Percentiles rank a stretch among this genome's conserved stretches.
These are phyloP conservation scores for Idris sp. DNA, from an alignment of 1,140 invertebrate species.

Conservation along the genomic window DNA sequence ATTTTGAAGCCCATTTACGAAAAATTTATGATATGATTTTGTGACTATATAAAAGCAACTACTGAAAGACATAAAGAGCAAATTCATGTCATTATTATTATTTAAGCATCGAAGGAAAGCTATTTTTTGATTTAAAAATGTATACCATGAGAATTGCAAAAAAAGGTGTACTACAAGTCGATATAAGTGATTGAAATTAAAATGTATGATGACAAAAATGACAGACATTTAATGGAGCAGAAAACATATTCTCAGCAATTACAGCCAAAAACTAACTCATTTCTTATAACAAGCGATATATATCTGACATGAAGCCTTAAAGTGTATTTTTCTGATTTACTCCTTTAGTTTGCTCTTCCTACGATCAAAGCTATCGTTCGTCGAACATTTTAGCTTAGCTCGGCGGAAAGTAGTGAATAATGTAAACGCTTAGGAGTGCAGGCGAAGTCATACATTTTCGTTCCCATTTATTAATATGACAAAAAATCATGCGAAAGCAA, in stretches of 20 bases:
- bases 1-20: not conserved
- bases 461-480: conserved; percentile 49
- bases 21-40: conserved; percentile 21
- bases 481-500: conserved; percentile 41
- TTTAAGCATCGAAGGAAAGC: conserved; percentile 1
- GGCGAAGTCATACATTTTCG: conserved; percentile 46
- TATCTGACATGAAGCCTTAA: conserved; percentile 23
- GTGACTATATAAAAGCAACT: conserved; percentile 8
- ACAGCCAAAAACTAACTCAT: too few species aligned
- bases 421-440: conserved; percentile 50
- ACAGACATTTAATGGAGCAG: too few species aligned
- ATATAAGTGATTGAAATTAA: too few species aligned
- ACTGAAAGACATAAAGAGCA: conserved; percentile 17
- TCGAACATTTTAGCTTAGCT: conserved; percentile 54
- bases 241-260: too few species aligned
- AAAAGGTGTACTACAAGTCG: too few species aligned
- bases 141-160: too few species aligned
- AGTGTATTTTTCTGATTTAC: conserved; percentile 45
- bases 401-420: conserved; percentile 56
- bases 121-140: conserved; percentile 9
- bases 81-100: conserved; percentile 26
- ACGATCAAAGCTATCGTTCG: conserved; percentile 46
- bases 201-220: too few species aligned
- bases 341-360: conserved; percentile 35
- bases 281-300: conserved; percentile 22